A percentile compares a stretch with the other conserved stretches of the same genome.
These are phyloP conservation scores for Cerastis leucographa DNA, from an alignment of 2,888 invertebrate species.

Conservation along the genomic window DNA sequence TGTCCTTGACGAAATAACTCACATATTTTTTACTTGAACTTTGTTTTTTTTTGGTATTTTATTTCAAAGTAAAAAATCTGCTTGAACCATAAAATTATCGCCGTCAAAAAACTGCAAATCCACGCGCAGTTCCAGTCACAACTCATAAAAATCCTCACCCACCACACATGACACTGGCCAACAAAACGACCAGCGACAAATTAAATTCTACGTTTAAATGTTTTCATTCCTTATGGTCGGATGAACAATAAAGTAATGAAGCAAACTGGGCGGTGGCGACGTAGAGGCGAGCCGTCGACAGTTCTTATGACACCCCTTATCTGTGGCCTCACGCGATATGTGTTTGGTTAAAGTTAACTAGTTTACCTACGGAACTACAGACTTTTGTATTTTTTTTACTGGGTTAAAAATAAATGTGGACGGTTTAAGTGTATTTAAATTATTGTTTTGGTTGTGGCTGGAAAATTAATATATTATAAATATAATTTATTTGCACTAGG, in stretches of 20 bases:
- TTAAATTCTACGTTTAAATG: constrained; percentile 64
- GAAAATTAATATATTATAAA: background rate
- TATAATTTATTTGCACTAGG: background rate
- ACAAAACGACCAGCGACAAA: constrained; percentile 51
- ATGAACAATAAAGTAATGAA: constrained; percentile 87
- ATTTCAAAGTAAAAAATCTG: background rate
- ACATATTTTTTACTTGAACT: background rate
- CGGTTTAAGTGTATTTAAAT: constrained; percentile 21
- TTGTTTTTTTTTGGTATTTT: too few species aligned
- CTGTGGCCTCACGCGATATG: constrained; percentile 85
- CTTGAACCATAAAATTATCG: background rate
- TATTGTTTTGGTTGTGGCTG: background rate
- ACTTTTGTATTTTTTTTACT: constrained; percentile 50
- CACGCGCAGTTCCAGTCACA: background rate
- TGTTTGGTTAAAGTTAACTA: constrained; percentile 69
- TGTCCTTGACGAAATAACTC: background rate
- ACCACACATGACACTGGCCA: constrained; percentile 32
- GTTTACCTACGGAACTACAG: constrained; percentile 61
- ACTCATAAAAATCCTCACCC: constrained; percentile 18
- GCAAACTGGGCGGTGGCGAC: constrained; percentile 80
- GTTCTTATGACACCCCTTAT: constrained; percentile 88
- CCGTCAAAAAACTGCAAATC: background rate
- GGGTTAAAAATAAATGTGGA: constrained; percentile 36
- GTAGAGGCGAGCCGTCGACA: constrained; percentile 80
- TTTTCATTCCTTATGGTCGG: constrained; percentile 80